These are phyloP conservation scores for Lysandra bellargus DNA, from an alignment of 2,888 invertebrate species.

Conservation along the genomic window DNA sequence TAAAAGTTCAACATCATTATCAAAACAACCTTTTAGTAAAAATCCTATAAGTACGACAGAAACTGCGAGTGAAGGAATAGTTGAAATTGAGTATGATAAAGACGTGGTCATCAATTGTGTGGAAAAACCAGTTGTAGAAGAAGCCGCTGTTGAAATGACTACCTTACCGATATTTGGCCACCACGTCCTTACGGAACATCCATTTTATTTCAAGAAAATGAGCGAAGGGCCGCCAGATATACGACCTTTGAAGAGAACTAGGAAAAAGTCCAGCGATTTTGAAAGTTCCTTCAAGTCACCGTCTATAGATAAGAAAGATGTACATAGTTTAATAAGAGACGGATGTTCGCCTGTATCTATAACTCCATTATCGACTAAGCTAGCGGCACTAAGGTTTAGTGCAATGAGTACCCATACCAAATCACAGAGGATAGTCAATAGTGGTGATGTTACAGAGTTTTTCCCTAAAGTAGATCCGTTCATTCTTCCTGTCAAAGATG, in stretches of 20 bases:
- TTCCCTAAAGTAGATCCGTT: conserved; percentile 76
- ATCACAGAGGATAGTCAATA: conserved; percentile 56
- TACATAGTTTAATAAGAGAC: conserved; percentile 67
- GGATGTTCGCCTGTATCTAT: conserved; percentile 75
- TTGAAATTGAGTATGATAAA: conserved; percentile 80
- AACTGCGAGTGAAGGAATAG: conserved; percentile 72
- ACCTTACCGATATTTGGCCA: conserved; percentile 76
- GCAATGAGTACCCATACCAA: conserved; percentile 70
- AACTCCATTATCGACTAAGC: conserved; percentile 81
- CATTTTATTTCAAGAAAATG: conserved; percentile 73
- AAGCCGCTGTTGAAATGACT: conserved; percentile 58
- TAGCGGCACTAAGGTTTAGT: conserved; percentile 81
- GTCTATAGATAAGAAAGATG: conserved; percentile 68
- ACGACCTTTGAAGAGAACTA: conserved; percentile 66
- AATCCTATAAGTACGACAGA: conserved; percentile 65
- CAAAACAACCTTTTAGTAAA: conserved; percentile 47
- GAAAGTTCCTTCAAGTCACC: conserved; percentile 74
- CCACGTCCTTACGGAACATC: conserved; percentile 72
- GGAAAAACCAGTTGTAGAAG: conserved; percentile 62
- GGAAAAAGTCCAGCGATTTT: conserved; percentile 73
- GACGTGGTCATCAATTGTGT: conserved; percentile 68
- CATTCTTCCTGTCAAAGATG: conserved; percentile 64
- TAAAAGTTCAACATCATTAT: conserved; percentile 56
- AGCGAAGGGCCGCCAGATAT: conserved; percentile 59
- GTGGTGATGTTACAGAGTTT: conserved; percentile 73